Conservation (phyloP, 2,888 invertebrate genomes). For the Bombyx huttoni region DNA sequence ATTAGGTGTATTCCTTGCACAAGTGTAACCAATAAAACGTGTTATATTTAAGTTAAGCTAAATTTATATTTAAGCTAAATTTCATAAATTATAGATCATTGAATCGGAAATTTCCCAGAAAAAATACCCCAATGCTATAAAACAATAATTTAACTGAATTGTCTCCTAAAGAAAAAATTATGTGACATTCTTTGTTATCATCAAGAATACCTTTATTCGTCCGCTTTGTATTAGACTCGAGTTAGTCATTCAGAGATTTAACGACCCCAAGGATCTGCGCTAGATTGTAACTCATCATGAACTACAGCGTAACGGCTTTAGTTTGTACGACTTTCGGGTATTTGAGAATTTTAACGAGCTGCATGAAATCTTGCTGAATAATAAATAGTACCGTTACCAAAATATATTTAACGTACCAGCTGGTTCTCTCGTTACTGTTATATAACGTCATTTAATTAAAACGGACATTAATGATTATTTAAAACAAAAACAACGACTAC, state of each 20-base stretch:
- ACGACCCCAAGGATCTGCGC: neutral
- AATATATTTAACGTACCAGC: neutral
- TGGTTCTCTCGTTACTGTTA: no score
- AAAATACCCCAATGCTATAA: no score
- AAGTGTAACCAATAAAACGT: no score
- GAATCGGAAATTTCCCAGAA: no score
- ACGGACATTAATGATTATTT: neutral
- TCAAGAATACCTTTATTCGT: neutral
- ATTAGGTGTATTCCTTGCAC: no score
- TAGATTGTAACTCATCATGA: neutral
- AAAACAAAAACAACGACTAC: neutral
- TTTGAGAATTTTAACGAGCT: neutral
- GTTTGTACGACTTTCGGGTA: neutral
- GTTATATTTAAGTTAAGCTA: no score
- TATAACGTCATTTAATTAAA: no score
- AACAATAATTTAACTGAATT: no score
- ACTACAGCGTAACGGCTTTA: neutral
- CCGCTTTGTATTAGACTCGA: neutral
- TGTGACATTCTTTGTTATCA: no score
- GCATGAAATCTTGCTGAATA: neutral
- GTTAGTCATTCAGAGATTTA: conserved; percentile 6
- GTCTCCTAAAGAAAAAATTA: no score
- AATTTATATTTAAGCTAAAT: no score
- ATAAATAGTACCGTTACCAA: neutral
- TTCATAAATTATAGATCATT: no score